These are phyloP conservation scores for Andrena dorsata DNA, from an alignment of 2,888 invertebrate species.

Conservation along the genomic window DNA sequence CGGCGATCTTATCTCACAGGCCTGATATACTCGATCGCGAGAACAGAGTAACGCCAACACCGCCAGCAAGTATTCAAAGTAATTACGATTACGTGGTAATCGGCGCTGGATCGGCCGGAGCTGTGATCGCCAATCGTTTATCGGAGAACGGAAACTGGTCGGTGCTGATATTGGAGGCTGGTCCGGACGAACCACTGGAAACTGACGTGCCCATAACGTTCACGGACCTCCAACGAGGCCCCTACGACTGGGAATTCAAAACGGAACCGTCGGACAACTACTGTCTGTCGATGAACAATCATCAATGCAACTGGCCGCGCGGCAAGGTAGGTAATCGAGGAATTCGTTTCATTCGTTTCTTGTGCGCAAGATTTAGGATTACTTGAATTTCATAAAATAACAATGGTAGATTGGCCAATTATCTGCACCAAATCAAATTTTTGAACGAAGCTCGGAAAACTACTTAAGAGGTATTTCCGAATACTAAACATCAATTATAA, in stretches of 20 bases:
- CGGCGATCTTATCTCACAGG: conserved; percentile 88
- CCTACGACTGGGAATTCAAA: conserved; percentile 93
- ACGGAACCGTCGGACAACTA: conserved; percentile 90
- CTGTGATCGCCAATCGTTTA: conserved; percentile 92
- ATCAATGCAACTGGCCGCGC: conserved; percentile 85
- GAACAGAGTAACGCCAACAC: conserved; percentile 87
- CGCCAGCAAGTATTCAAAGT: conserved; percentile 86
- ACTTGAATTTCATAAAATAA: neutral
- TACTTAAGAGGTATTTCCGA: too few species aligned
- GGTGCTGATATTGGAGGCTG: conserved; percentile 92
- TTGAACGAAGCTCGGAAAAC: too few species aligned
- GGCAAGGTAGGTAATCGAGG: conserved; percentile 82
- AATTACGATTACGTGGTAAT: conserved; percentile 93
- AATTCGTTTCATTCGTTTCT: neutral
- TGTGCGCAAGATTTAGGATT: neutral
- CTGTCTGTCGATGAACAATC: conserved; percentile 86
- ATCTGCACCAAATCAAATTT: too few species aligned
- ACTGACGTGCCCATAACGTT: conserved; percentile 91
- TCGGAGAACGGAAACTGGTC: conserved; percentile 91
- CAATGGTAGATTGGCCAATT: neutral
- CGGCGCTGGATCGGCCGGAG: conserved; percentile 93
- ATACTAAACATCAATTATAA: too few species aligned
- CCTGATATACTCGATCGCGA: conserved; percentile 90
- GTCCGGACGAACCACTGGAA: conserved; percentile 90
- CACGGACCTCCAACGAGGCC: conserved; percentile 90